Base-by-base conservation (phyloP, 2,113 vertebrate species). In the Sakesphorus luctuosus region DNA sequence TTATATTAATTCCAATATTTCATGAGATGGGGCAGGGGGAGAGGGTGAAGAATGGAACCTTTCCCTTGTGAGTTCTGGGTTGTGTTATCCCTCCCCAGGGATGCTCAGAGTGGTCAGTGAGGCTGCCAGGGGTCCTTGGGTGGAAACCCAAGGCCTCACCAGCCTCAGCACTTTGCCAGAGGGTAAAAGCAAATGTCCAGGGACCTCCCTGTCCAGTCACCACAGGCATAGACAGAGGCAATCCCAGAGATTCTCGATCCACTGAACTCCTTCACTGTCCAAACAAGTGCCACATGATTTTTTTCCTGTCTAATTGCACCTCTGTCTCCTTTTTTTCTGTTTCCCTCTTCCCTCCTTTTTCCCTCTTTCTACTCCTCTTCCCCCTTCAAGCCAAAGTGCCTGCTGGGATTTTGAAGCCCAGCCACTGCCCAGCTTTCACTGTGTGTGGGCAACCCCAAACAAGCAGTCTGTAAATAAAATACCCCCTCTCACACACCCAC, bases 361-460 rank as follows among this genome's bases (percentile, higher is more conserved):
- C 79, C 46, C 50, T 47, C 80, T 84, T 80, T 56, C 73, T 43
- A 4, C 61, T 29, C n/a, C 50, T 43, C 75, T 56, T n/a, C 73
- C 49, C 44, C 52, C 58, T 72, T 69, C 36, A 7, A 90, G 61
- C 87, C 96, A 89, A 50, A 78, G 56, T 6, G 56, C 91, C 96
- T 94, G 92, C 96, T 43, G 93, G 49, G 88, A 94, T 94, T 91
- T 84, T 96, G 94, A 96, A 94, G 86, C 1, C 55, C 84, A 7
- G 73, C 84, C 91, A n/a, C 80, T 95, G 93, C 92, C 92, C 93
- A 17, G 90, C 89, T 92, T 81, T 91, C 95, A 62, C 92, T 50
- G 93, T 96, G 92, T 97, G 93, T 93, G 95, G 95, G 95, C 93
- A 93, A 88, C 84, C 77, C 96, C 96, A 97, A 95, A 96, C 95